Base-by-base conservation (phyloP, 1,140 invertebrate genomes). In the Phthorimaea operculella region DNA sequence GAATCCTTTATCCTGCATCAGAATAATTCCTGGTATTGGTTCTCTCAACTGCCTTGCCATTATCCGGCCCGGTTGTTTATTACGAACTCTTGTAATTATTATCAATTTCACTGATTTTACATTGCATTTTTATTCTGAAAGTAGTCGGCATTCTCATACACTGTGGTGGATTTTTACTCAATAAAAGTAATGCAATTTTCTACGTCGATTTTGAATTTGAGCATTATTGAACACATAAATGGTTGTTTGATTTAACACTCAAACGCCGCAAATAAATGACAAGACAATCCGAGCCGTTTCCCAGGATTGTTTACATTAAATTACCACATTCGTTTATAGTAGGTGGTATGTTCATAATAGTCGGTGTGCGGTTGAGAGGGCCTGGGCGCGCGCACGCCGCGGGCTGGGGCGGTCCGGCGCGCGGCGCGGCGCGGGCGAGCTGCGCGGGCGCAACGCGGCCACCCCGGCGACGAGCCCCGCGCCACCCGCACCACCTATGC, bases 1-100 rank as follows among this genome's bases (percentile, higher is more conserved):
- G 79, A 79, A 83, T 52, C 68, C 60, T 44, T 72, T 83, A 83
- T 83, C 79, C 69, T 50, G 56, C 45, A 83, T 81, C 76, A 52
- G 59, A 59, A 62, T 48, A 59, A 65, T 69, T 70, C 62, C 56
- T 21, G 52, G 62, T 62, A 70, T 52, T 53, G 52, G 11, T 47
- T 12, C 36, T 39, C 36, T 39, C 8, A 39, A 39, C n/a, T 39
- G 1, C 44, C 15, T 47, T 15, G 12, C 44, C 16, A 9, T 47
- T 47, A 47, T 47, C 44, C 16, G 15, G 8, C 10, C 36, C 2
- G 2, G 36, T 39, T 39, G n/a, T 39, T 39, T 39, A 39, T 39
- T 39, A 39, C 36, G 2, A 28, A 28, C 21, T 28, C 21, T 28
- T 28, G 21, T 28, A 28, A 28, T 28, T 28, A 28, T 28, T 28